Evolutionary conservation across 2,113 vertebrate species (phyloP).

Genomic region (Gavialis gangeticus): DNA sequence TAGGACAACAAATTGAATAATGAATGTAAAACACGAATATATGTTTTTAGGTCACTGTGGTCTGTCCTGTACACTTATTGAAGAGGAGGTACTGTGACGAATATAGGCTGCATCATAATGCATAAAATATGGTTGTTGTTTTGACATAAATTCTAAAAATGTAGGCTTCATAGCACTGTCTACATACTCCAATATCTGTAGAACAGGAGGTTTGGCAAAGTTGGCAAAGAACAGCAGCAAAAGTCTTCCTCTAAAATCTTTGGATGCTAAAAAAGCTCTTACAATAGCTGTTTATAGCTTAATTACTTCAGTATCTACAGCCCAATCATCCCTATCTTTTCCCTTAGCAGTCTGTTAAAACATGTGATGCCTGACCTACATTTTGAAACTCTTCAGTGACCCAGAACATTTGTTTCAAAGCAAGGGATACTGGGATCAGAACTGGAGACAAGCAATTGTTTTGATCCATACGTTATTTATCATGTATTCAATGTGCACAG

Average conservation of each 20-base stretch:
- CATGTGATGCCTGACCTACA: constrained; percentile 11
- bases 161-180: neutral
- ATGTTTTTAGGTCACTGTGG: constrained; percentile 7
- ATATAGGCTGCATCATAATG: neutral
- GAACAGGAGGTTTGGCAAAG: neutral
- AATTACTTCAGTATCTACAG: neutral
- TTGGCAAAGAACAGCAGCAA: neutral
- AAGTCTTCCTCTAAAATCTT: neutral
- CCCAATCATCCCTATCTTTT: neutral
- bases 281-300: neutral
- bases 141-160: neutral
- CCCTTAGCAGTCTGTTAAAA: constrained; percentile 2
- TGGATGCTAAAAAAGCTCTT: neutral
- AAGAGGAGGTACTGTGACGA: constrained; percentile 19
- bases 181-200: neutral
- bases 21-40: constrained; percentile 10
- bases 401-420: neutral
- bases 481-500: constrained; percentile 1
- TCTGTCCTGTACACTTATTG: neutral
- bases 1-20: neutral
- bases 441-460: constrained; percentile 29
- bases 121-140: neutral
- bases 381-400: constrained; percentile 20
- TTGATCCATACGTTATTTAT: constrained; percentile 21
- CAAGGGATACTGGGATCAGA: neutral